Evolutionary conservation across 1,140 invertebrate genomes (phyloP), one percentile per base, ranked within the genome.

Genomic region (Ceratitis capitata): DNA sequence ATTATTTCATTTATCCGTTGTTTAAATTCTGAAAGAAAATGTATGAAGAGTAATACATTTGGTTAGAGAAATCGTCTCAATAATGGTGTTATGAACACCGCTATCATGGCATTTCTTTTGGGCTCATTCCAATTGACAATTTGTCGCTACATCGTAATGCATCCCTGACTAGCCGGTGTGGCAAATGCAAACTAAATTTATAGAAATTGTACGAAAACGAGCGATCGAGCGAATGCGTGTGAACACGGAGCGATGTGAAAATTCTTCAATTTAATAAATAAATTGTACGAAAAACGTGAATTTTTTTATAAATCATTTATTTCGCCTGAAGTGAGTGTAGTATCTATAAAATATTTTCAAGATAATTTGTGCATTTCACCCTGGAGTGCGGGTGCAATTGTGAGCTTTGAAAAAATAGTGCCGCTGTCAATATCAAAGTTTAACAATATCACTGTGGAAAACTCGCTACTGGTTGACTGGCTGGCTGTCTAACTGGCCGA

Each of bases 181-280:
- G 29, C 61, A 69, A 29, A 29, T 7, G 12, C 35, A 39, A 35
- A 3, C 19, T 3, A 39, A 32, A 35, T 19, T 35, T 56, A 3
- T 3, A 26, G 29, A 78, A 45, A 39, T 78, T 78, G 69, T 69
- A 78, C 69, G 69, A 78, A 78, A 78, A 78, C 69, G 69, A 78
- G 16, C 69, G 39, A 78, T 78, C 69, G 69, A 78, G 69, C 69
- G 69, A 78, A 32, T 78, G 69, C 69, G 39, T 39, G 39, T 78
- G 69, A 78, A 78, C 23, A 78, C 45, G 39, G 39, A 78, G 69
- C 69, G 69, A 9, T 78, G 69, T 42, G 69, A 78, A 78, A 78
- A 78, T 78, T 32, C n/a, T 26, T 45, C n/a, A 78, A 78, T 23
- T 78, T 78, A 78, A 47, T 78, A 45, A 78, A 78, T 78, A 78